Conservation (phyloP, 2,888 invertebrate genomes). For the Griposia aprilina region DNA sequence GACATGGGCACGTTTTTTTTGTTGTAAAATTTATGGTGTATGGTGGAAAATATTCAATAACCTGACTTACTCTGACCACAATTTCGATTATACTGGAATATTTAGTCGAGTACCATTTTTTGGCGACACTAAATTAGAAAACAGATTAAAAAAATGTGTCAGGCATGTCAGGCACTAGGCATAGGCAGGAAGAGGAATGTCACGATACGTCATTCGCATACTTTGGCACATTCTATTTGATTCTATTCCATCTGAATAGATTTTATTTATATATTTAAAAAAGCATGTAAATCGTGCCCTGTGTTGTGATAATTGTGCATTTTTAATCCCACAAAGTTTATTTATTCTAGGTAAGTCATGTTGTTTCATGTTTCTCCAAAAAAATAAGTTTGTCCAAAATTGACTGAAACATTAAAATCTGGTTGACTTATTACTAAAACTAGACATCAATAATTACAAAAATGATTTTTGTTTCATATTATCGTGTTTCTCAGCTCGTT, state of each 20-base stretch:
- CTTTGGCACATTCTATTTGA: neutral
- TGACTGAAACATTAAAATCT: constrained; percentile 16
- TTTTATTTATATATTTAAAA: constrained; percentile 29
- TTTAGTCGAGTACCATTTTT: constrained; percentile 22
- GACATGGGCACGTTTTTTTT: too few species aligned
- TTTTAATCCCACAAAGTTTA: constrained; percentile 29
- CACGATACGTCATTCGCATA: constrained; percentile 49
- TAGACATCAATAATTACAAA: neutral
- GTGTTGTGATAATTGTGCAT: constrained; percentile 44
- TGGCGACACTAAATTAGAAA: neutral
- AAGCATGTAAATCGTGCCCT: constrained; percentile 51
- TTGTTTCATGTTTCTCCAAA: neutral
- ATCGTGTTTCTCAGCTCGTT: constrained; percentile 25
- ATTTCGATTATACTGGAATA: neutral
- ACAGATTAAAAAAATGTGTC: constrained; percentile 12
- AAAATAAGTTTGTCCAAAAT: neutral
- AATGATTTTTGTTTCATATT: constrained; percentile 10
- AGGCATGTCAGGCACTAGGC: neutral
- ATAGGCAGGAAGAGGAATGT: too few species aligned
- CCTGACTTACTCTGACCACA: too few species aligned
- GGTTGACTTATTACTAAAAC: constrained; percentile 33
- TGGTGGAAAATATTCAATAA: too few species aligned
- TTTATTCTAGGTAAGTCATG: constrained; percentile 50
- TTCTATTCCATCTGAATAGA: constrained; percentile 27
- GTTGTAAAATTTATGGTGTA: too few species aligned